Conservation (phyloP, 2,113 vertebrate genomes). For the Euleptes europaea region DNA sequence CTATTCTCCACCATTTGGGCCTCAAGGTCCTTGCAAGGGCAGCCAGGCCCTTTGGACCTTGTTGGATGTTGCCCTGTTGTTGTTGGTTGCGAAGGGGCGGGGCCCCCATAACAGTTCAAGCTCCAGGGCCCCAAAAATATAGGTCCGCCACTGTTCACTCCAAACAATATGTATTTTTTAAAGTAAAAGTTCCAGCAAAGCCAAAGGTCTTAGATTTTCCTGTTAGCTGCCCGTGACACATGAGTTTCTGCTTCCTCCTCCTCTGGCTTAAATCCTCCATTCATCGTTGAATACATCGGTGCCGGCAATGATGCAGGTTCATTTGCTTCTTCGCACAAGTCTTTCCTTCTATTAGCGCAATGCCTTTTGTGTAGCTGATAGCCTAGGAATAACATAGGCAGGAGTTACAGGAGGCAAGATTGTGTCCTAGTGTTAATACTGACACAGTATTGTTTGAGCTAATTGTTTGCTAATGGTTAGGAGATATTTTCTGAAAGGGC, state of each 20-base stretch:
- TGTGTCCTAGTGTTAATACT: background rate
- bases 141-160: no score
- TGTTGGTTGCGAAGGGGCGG: no score
- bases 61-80: no score
- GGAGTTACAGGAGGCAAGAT: background rate
- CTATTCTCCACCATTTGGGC: no score
- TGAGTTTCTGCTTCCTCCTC: slow-evolving; percentile 51
- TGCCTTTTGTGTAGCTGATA: slow-evolving; percentile 76
- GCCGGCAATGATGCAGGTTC: slow-evolving; percentile 32
- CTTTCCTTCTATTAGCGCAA: background rate
- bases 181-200: no score
- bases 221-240: background rate
- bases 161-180: no score
- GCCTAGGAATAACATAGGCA: slow-evolving; percentile 67
- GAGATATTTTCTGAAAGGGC: background rate
- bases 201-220: background rate
- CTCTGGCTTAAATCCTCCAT: slow-evolving; percentile 75
- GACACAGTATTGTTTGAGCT: background rate
- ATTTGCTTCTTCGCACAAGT: slow-evolving; percentile 32
- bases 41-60: no score
- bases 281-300: slow-evolving; percentile 54
- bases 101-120: no score
- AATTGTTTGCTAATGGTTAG: background rate
- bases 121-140: no score
- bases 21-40: no score